phyloP scores from a whole-genome alignment of 2,888 invertebrate genomes.

The Colletes collaris region DNA sequence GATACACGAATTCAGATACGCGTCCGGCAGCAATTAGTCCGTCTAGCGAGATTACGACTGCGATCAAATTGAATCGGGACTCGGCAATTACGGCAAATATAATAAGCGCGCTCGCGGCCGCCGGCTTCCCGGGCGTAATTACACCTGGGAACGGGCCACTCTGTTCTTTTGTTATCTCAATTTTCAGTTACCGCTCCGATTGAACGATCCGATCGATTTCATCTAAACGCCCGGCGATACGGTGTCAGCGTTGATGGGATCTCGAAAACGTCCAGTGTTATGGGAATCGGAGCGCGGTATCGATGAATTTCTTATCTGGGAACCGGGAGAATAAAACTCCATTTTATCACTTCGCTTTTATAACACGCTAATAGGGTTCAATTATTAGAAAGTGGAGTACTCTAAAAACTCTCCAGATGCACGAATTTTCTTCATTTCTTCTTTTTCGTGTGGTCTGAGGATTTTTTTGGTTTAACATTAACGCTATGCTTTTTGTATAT shows the following conservation, averaged over 20 bases:
- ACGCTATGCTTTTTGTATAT: too few relatives aligned
- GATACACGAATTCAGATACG: conserved; percentile 59
- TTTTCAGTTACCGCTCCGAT: conserved; percentile 46
- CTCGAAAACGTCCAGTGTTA: too few relatives aligned
- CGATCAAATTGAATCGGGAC: conserved; percentile 57
- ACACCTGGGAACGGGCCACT: conserved; percentile 32
- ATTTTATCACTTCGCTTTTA: too few relatives aligned
- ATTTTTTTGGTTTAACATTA: too few relatives aligned
- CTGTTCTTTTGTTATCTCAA: conserved; percentile 54
- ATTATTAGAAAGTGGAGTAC: too few relatives aligned
- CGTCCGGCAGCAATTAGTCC: conserved; percentile 52
- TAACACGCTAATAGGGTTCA: too few relatives aligned
- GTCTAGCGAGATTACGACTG: conserved; percentile 56
- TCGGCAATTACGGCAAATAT: conserved; percentile 58
- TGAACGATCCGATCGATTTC: conserved; percentile 4
- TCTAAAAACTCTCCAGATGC: too few relatives aligned
- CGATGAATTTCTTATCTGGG: too few relatives aligned
- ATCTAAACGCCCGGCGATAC: conserved; percentile 22
- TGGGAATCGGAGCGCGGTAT: too few relatives aligned
- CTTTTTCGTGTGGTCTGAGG: too few relatives aligned
- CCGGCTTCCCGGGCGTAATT: conserved; percentile 31
- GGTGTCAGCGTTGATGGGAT: neutral
- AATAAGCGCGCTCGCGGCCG: conserved; percentile 49
- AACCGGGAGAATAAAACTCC: too few relatives aligned
- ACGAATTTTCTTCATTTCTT: too few relatives aligned